These are phyloP conservation scores for Aporophyla lueneburgensis DNA, from an alignment of 2,888 invertebrate species.

Conservation along the genomic window DNA sequence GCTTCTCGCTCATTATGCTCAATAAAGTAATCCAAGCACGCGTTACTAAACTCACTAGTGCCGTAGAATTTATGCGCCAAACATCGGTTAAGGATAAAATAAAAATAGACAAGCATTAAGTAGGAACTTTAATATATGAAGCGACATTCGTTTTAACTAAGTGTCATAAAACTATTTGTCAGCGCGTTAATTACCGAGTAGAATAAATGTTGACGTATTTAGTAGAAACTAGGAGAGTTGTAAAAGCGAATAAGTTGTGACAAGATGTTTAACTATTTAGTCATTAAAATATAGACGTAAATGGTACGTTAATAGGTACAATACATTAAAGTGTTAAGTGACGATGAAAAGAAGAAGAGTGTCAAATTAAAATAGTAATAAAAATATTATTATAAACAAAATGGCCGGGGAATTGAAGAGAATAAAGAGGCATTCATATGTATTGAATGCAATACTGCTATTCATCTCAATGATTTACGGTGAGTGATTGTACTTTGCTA, in stretches of 20 bases:
- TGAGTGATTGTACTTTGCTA: conserved; percentile 78
- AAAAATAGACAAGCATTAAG: conserved; percentile 81
- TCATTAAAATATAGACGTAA: conserved; percentile 70
- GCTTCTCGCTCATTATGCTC: conserved; percentile 78
- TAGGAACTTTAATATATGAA: conserved; percentile 81
- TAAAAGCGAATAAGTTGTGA: conserved; percentile 79
- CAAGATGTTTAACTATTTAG: conserved; percentile 76
- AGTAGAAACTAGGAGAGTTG: conserved; percentile 78
- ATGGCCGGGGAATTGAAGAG: conserved; percentile 84
- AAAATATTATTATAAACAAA: conserved; percentile 72
- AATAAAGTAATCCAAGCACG: conserved; percentile 77
- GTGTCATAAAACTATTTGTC: conserved; percentile 87
- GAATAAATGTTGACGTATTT: conserved; percentile 86
- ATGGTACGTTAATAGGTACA: conserved; percentile 67
- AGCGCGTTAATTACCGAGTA: conserved; percentile 84
- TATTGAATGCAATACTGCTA: conserved; percentile 85
- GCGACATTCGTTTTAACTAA: conserved; percentile 82
- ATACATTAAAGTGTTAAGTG: conserved; percentile 78
- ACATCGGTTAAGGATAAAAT: conserved; percentile 75
- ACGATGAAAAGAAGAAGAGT: conserved; percentile 83
- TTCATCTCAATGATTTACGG: conserved; percentile 87
- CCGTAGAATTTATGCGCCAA: conserved; percentile 78
- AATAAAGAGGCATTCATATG: conserved; percentile 84
- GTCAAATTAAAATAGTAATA: conserved; percentile 79
- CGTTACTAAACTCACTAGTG: conserved; percentile 72